Evolutionary conservation across 2,888 invertebrate species (phyloP).

Genomic region (Lampropteryx suffumata): DNA sequence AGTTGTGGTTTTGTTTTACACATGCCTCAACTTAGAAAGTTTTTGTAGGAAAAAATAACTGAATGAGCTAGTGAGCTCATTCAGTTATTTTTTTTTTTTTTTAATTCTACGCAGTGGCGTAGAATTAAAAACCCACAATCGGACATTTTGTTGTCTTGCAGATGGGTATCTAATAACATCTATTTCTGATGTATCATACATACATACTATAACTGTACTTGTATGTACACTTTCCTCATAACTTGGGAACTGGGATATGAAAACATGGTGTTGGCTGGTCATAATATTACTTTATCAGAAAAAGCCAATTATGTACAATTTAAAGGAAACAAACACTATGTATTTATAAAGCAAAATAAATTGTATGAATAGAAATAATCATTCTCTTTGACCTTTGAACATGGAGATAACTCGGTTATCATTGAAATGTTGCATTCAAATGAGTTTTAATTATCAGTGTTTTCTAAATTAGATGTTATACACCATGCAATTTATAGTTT

Average conservation of each 20-base stretch:
- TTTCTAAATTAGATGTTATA: conserved; percentile 12
- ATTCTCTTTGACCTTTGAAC: conserved; percentile 17
- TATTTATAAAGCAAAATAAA: conserved; percentile 17
- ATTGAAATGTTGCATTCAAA: conserved; percentile 9
- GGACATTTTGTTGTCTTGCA: too few relatives aligned
- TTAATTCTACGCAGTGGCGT: too few relatives aligned
- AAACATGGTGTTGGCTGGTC: conserved; percentile 5
- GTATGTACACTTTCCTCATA: background rate
- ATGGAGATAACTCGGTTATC: conserved; percentile 19
- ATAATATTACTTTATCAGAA: conserved; percentile 6
- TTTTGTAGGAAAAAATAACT: conserved; percentile 29
- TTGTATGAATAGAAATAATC: conserved; percentile 16
- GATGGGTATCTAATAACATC: too few relatives aligned
- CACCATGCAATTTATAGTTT: conserved; percentile 17
- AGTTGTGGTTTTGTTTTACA: conserved; percentile 64
- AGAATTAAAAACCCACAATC: too few relatives aligned
- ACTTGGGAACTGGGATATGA: conserved; percentile 1
- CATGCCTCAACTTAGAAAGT: conserved; percentile 54
- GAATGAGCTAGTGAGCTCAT: too few relatives aligned
- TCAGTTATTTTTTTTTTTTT: too few relatives aligned
- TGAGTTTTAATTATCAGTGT: conserved; percentile 9
- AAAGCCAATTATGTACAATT: conserved; percentile 5
- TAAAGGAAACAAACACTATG: conserved; percentile 12
- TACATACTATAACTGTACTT: too few relatives aligned
- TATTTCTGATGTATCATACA: too few relatives aligned